Conservation (phyloP, 2,888 invertebrate genomes). For the Macrosiphum euphorbiae region DNA sequence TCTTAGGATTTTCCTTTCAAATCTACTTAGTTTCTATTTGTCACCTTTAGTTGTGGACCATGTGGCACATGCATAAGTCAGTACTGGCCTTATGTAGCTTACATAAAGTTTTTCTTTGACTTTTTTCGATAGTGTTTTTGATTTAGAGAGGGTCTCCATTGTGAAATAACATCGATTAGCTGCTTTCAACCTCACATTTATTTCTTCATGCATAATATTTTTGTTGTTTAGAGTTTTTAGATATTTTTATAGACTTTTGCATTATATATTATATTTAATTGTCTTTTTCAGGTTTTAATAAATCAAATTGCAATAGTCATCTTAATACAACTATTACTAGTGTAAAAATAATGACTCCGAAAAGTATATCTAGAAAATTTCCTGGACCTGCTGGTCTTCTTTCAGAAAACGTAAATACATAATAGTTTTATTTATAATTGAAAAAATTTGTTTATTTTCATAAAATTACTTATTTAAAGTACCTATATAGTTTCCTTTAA, state of each 20-base stretch:
- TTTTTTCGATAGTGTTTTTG: too few relatives aligned
- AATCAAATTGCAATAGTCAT: background rate
- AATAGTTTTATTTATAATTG: background rate
- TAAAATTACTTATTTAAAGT: background rate
- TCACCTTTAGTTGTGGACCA: background rate
- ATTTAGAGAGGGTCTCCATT: too few relatives aligned
- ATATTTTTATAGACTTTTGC: too few relatives aligned
- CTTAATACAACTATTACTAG: constrained; percentile 50
- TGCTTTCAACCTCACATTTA: too few relatives aligned
- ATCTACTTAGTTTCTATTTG: background rate
- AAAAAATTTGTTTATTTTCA: background rate
- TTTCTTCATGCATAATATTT: too few relatives aligned
- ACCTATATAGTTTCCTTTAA: background rate
- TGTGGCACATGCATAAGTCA: background rate
- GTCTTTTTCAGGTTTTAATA: constrained; percentile 33
- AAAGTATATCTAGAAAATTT: constrained; percentile 70
- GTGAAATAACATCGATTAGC: too few relatives aligned
- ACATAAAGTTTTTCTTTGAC: too few relatives aligned
- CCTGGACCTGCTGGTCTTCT: constrained; percentile 73
- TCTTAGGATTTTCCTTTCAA: background rate
- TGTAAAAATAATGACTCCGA: constrained; percentile 43
- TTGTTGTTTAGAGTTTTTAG: too few relatives aligned
- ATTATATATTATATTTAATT: background rate
- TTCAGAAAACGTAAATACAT: constrained; percentile 69
- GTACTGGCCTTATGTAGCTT: background rate